Evolutionary conservation across 2,113 vertebrate genomes (phyloP).

Genomic region (Pomatostomus ruficeps): DNA sequence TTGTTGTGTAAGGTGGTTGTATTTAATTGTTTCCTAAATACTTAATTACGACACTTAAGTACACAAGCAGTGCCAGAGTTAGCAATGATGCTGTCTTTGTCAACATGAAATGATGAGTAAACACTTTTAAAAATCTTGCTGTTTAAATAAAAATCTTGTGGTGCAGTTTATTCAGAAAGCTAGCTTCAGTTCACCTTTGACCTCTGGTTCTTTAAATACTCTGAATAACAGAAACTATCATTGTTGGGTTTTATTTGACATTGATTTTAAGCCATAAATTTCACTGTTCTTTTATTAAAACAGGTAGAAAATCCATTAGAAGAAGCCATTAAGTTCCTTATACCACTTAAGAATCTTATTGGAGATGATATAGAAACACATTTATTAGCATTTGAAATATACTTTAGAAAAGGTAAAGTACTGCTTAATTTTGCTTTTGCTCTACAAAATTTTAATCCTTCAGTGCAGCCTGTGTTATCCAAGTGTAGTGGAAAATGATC

Average conservation of each 20-base stretch:
- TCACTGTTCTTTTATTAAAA: conserved; percentile 44
- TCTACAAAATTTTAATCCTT: not conserved
- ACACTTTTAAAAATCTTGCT: not conserved
- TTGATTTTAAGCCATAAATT: not conserved
- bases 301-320: conserved; percentile 79
- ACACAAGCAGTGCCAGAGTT: not conserved
- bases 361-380: conserved; percentile 78
- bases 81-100: not conserved
- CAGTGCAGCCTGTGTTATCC: not conserved
- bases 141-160: not conserved
- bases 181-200: not conserved
- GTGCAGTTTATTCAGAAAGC: not conserved
- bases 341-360: conserved; percentile 76
- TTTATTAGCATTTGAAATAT: conserved; percentile 81
- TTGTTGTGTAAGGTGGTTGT: not conserved
- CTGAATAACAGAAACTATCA: not conserved
- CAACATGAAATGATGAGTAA: not conserved
- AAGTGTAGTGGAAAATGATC: not conserved
- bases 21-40: not conserved
- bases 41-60: not conserved
- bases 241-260: not conserved
- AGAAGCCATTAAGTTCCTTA: conserved; percentile 81
- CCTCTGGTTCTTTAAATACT: not conserved
- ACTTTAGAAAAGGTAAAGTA: conserved; percentile 80
- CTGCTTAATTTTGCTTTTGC: not conserved